A percentile compares a stretch with the other conserved stretches of the same genome.
These are phyloP conservation scores for Acromyrmex charruanus DNA, from an alignment of 1,140 invertebrate genomes.

Conservation along the genomic window DNA sequence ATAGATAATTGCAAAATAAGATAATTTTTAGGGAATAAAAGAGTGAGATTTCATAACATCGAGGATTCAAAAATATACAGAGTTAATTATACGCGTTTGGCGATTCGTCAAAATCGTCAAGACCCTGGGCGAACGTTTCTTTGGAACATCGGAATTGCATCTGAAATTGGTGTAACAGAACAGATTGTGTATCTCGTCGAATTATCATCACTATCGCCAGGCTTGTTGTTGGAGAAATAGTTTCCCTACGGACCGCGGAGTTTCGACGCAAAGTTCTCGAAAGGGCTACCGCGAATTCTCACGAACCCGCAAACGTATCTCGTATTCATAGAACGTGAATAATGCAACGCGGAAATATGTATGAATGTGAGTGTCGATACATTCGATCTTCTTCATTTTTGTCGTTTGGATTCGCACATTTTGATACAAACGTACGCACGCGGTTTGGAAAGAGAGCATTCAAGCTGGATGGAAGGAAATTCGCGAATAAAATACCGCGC, in stretches of 20 bases:
- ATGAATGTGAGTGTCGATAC: conserved; percentile 27
- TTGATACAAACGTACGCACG: not conserved
- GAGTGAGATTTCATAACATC: not conserved
- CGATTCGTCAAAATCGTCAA: not conserved
- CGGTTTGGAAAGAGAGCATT: not conserved
- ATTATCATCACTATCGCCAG: conserved; percentile 44
- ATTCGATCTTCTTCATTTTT: conserved; percentile 9
- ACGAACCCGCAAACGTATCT: conserved; percentile 48
- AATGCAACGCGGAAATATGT: conserved; percentile 64
- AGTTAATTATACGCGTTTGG: too few relatives aligned
- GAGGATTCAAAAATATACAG: not conserved
- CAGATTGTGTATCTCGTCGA: conserved; percentile 18
- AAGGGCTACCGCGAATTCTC: conserved; percentile 52
- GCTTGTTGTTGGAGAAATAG: conserved; percentile 63
- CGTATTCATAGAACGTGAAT: conserved; percentile 72
- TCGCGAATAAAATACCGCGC: conserved; percentile 16
- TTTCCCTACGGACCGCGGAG: conserved; percentile 42
- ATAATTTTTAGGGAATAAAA: not conserved
- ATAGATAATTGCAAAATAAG: not conserved
- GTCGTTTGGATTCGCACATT: not conserved
- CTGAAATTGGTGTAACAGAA: conserved; percentile 50
- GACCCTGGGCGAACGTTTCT: not conserved
- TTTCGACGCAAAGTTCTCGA: conserved; percentile 55
- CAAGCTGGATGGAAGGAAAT: not conserved
- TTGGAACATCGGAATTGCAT: conserved; percentile 5